Percentiles rank a stretch among this genome's conserved stretches.
These are phyloP conservation scores for Thermophis baileyi DNA, from an alignment of 2,113 vertebrate genomes.

Conservation along the genomic window DNA sequence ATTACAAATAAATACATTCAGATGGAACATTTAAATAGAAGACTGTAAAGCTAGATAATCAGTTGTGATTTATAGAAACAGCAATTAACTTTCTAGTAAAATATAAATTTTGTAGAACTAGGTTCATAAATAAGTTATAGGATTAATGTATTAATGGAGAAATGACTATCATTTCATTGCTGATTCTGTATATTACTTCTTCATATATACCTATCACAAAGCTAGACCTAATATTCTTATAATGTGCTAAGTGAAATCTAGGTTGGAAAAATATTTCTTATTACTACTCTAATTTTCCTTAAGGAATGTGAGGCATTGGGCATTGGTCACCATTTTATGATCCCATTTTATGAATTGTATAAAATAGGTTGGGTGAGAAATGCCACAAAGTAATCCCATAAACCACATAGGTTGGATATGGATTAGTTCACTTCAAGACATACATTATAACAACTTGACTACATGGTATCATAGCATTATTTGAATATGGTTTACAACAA, in stretches of 20 bases:
- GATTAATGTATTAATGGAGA: neutral
- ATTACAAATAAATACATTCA: neutral
- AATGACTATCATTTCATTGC: neutral
- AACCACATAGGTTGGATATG: neutral
- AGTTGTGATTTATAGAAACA: neutral
- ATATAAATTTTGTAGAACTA: no score
- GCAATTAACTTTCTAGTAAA: neutral
- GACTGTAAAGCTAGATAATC: neutral
- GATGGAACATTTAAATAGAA: neutral
- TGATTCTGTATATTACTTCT: neutral
- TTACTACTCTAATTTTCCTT: neutral
- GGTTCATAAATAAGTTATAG: neutral
- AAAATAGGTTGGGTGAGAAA: neutral
- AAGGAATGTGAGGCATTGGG: no score
- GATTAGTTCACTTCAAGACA: neutral
- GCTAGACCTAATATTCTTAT: neutral
- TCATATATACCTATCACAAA: neutral
- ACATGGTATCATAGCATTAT: neutral
- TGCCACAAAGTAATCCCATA: neutral
- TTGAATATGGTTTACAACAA: neutral
- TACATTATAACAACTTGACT: neutral
- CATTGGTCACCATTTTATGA: neutral
- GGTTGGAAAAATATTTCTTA: neutral
- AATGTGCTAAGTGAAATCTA: neutral
- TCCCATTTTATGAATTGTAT: neutral